Evolutionary conservation across 1,140 invertebrate species (phyloP), one percentile per base, ranked within the genome.

Genomic region (Penaeus japonicus): DNA sequence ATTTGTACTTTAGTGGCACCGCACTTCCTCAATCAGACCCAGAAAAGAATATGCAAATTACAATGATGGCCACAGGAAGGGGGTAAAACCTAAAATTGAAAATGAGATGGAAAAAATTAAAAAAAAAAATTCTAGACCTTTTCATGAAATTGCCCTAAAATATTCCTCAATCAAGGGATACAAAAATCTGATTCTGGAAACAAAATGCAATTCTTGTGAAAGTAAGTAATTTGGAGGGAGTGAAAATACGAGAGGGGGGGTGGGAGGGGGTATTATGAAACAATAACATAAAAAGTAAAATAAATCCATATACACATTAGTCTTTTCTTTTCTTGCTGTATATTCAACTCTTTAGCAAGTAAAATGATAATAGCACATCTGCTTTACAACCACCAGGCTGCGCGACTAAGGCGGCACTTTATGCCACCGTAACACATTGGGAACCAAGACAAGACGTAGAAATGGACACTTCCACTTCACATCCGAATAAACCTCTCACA

Each of bases 1-100:
- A 84, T 85, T 85, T 85, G 84, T 85, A 85, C 84, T 85, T 85
- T 57, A 83, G 47, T 47, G 47, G 47, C 47, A 47, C 47, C 47
- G 15, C 47, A 47, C 47, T 47, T 47, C 47, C 47, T 47, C 47
- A 12, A 47, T 47, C 47, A 15, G 47, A 47, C 47, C 47, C 47
- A 47, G 47, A 47, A 47, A 47, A 4, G 15, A 15, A 47, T 47
- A 47, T 47, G 47, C 47, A 47, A 47, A 47, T 12, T 15, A 47
- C 47, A 47, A 47, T 47, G 47, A 47, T 47, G 10, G 47, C 47
- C 47, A 47, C 47, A 47, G 47, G 47, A 47, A 47, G 47, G 10
- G 15, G 15, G 15, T 47, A 47, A 47, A 47, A 47, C 47, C 47
- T 12, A 15, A 47, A 7, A 47, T 47, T 12, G 15, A 47, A 47